A percentile compares a stretch with the other conserved stretches of the same genome.
Conservation (phyloP, 2,113 vertebrate species). For the Callocephalon fimbriatum region DNA sequence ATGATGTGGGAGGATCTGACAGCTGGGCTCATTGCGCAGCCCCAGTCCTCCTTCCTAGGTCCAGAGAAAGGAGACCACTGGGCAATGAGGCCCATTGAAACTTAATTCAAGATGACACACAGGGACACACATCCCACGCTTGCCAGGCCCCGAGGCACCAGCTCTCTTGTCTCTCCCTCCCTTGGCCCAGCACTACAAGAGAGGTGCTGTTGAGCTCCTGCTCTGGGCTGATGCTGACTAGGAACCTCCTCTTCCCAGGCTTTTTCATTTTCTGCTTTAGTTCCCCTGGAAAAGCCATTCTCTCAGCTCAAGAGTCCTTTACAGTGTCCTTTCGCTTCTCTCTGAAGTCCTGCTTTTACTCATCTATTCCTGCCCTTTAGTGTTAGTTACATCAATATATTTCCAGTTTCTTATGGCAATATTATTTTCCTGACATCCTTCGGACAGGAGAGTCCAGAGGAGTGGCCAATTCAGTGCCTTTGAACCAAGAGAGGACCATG, state of each 20-base stretch:
- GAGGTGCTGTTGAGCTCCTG: neutral
- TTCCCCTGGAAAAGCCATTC: neutral
- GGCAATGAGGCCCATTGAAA: neutral
- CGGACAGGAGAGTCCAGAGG: neutral
- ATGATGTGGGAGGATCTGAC: constrained; percentile 26
- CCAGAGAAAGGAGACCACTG: neutral
- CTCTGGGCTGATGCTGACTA: neutral
- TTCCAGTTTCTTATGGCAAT: neutral
- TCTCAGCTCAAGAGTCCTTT: neutral
- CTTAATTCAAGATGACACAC: neutral
- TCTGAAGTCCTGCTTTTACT: neutral
- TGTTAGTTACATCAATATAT: neutral
- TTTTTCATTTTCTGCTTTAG: neutral
- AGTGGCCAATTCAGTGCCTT: neutral
- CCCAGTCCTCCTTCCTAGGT: neutral
- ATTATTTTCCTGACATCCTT: neutral
- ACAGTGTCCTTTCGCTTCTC: neutral
- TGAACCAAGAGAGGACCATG: neutral
- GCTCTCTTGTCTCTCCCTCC: neutral
- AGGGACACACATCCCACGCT: fast-evolving
- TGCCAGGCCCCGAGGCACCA: neutral
- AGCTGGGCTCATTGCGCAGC: neutral
- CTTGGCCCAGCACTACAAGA: fast-evolving
- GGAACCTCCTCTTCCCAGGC: neutral
- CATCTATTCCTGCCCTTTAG: neutral